These are phyloP conservation scores for Tetragonisca angustula DNA, from an alignment of 2,888 invertebrate species.

Conservation along the genomic window DNA sequence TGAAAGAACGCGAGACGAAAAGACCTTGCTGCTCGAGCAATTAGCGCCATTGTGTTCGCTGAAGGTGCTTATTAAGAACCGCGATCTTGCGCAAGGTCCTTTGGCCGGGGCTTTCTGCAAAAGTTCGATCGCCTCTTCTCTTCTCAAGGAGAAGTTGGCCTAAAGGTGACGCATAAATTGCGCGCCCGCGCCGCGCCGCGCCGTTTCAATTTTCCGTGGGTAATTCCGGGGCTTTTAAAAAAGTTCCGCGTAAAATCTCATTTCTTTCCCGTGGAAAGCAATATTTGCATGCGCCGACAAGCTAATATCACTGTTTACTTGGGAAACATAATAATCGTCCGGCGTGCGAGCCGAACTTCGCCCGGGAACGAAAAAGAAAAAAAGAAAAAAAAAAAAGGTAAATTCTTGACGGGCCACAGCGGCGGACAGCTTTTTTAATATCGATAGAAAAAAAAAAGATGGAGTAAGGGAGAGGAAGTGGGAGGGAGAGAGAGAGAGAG, in stretches of 20 bases:
- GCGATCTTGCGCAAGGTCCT: slow-evolving; percentile 1
- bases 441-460: slow-evolving; percentile 7
- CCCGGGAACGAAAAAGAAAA: not conserved
- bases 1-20: not conserved
- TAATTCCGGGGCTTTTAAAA: slow-evolving; percentile 61
- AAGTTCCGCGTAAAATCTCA: slow-evolving; percentile 62
- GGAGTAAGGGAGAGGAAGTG: no score
- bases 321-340: slow-evolving; percentile 61
- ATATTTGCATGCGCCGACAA: slow-evolving; percentile 61
- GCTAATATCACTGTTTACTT: slow-evolving; percentile 62
- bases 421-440: slow-evolving; percentile 27
- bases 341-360: slow-evolving; percentile 47
- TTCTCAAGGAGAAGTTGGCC: slow-evolving; percentile 20
- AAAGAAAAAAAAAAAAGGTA: not conserved
- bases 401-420: slow-evolving; percentile 27
- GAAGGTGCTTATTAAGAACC: slow-evolving; percentile 14
- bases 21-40: slow-evolving; percentile 28
- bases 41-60: slow-evolving; percentile 40
- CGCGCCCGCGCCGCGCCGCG: not conserved
- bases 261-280: slow-evolving; percentile 49
- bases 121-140: slow-evolving; percentile 11
- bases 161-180: slow-evolving; percentile 50
- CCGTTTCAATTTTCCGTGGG: slow-evolving; percentile 57
- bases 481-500: no score
- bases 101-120: not conserved